These are phyloP conservation scores for Coilia nasus DNA, from an alignment of 2,797 vertebrate genomes.

Conservation along the genomic window DNA sequence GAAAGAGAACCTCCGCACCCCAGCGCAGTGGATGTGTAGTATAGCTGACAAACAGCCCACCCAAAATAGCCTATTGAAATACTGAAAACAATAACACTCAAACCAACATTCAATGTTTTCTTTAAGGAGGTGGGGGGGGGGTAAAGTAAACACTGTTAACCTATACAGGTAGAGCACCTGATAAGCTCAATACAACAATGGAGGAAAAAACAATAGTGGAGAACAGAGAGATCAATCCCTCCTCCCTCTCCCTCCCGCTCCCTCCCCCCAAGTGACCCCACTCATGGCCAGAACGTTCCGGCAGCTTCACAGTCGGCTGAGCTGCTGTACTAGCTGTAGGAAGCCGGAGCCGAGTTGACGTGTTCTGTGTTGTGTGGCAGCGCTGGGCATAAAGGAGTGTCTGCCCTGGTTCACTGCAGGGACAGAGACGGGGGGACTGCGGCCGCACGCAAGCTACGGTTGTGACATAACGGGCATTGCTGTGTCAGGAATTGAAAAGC, in stretches of 20 bases:
- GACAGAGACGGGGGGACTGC: background rate
- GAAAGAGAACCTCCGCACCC: background rate
- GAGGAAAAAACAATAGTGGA: background rate
- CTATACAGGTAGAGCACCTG: background rate
- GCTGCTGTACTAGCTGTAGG: background rate
- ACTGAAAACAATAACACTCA: conserved; percentile 4
- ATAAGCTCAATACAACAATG: background rate
- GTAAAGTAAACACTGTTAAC: conserved; percentile 2
- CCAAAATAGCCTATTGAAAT: background rate
- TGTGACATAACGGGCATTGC: conserved; percentile 23
- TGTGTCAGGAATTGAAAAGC: background rate
- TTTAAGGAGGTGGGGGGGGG: background rate
- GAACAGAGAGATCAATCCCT: background rate
- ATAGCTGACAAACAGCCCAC: background rate
- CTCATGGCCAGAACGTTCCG: conserved; percentile 8
- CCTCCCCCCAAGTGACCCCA: background rate
- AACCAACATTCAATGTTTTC: conserved; percentile 1
- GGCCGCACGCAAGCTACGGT: background rate
- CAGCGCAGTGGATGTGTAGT: background rate
- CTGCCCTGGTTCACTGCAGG: background rate
- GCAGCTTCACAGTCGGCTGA: background rate
- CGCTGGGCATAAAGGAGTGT: background rate
- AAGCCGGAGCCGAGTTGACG: background rate
- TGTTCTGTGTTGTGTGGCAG: background rate
- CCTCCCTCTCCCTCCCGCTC: background rate